Conservation (phyloP, 1,140 invertebrate species). For the Orussus abietinus region DNA sequence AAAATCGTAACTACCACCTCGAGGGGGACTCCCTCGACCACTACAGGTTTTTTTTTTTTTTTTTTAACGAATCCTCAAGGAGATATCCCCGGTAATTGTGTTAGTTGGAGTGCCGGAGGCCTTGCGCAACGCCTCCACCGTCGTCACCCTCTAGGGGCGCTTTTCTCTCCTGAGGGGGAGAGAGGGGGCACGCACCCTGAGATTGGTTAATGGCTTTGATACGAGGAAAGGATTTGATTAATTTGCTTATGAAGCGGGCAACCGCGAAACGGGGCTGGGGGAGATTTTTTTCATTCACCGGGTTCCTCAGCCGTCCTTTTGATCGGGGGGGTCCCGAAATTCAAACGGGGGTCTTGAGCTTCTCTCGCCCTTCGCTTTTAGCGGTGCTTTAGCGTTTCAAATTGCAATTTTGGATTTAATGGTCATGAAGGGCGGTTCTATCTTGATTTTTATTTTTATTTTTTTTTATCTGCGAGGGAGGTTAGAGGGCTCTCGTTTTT, state of each 20-base stretch:
- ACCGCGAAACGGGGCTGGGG: no score
- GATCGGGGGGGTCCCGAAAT: not conserved
- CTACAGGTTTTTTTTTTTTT: constrained; percentile 28
- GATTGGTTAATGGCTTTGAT: constrained; percentile 48
- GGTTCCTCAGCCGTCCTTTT: not conserved
- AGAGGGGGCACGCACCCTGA: constrained; percentile 26
- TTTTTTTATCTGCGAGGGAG: no score
- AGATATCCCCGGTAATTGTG: constrained; percentile 39
- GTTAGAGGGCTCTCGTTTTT: no score
- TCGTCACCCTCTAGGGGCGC: constrained; percentile 11
- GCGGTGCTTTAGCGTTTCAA: not conserved
- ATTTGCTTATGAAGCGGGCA: constrained; percentile 44
- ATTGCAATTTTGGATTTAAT: not conserved
- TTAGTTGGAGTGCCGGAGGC: constrained; percentile 36
- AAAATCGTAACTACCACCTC: constrained; percentile 39
- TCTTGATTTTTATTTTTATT: no score
- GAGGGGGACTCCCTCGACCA: constrained; percentile 16
- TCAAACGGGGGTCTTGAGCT: not conserved
- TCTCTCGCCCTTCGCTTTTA: not conserved
- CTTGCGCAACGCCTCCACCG: constrained; percentile 7
- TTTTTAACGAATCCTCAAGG: constrained; percentile 44
- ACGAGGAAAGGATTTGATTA: constrained; percentile 48
- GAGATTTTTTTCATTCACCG: not conserved
- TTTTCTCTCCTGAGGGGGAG: constrained; percentile 28
- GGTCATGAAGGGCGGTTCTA: no score